These are phyloP conservation scores for Lontra canadensis DNA, from an alignment of 2,113 vertebrate species.

Conservation along the genomic window DNA sequence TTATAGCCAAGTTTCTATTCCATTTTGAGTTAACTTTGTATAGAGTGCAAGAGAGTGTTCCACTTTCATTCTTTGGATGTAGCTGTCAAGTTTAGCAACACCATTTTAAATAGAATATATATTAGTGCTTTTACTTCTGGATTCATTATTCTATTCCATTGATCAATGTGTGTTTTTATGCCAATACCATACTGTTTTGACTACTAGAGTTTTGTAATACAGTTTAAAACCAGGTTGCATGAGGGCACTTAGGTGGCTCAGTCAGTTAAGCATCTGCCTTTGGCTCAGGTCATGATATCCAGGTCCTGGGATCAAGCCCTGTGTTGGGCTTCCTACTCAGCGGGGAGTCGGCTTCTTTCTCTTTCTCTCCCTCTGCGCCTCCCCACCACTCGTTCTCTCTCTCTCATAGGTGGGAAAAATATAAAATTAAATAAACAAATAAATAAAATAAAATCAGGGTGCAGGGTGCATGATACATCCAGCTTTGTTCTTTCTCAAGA, in stretches of 20 bases:
- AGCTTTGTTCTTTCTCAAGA: background rate
- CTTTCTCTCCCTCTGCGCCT: background rate
- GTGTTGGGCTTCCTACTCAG: background rate
- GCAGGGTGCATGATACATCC: background rate
- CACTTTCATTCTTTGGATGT: background rate
- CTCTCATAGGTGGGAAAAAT: background rate
- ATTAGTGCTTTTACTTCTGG: background rate
- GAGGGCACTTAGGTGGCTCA: background rate
- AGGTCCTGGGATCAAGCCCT: background rate
- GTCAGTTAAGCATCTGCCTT: background rate
- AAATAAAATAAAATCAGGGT: background rate
- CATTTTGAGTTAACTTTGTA: background rate
- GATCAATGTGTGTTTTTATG: background rate
- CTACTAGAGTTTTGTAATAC: background rate
- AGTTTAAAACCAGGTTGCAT: background rate
- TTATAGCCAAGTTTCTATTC: background rate
- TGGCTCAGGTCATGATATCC: background rate
- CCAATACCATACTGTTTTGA: background rate
- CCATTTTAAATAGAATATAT: background rate
- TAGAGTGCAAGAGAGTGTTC: background rate
- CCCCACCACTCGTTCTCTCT: background rate
- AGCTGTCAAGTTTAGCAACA: background rate
- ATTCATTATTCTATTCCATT: background rate
- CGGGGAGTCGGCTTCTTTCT: background rate
- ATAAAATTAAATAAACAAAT: background rate